Evolutionary conservation across 2,113 vertebrate species (phyloP).

Genomic region (Sardina pilchardus): DNA sequence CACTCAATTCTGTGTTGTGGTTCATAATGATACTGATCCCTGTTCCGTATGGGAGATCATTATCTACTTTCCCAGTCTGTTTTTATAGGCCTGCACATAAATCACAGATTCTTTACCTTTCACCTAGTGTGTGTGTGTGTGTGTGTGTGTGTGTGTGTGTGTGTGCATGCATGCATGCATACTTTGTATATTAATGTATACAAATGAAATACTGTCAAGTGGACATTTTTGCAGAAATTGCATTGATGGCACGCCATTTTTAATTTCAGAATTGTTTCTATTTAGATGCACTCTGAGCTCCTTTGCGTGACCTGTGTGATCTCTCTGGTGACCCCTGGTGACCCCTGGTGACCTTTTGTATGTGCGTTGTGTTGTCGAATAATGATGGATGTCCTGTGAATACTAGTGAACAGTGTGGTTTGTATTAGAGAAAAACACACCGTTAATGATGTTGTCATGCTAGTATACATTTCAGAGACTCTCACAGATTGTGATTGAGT

Average conservation of each 20-base stretch:
- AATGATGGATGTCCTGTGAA: too few relatives aligned
- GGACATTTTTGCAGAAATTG: too few relatives aligned
- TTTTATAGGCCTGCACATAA: too few relatives aligned
- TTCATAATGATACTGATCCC: too few relatives aligned
- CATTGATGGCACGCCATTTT: conserved; percentile 18
- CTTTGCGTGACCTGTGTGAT: not conserved
- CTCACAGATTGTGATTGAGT: not conserved
- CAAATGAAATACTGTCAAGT: too few relatives aligned
- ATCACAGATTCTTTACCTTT: not conserved
- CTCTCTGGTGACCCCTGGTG: too few relatives aligned
- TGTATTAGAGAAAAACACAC: not conserved
- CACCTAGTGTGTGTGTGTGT: not conserved
- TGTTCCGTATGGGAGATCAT: too few relatives aligned
- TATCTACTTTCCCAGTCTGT: too few relatives aligned
- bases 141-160: not conserved
- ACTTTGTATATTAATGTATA: not conserved
- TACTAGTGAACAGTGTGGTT: not conserved
- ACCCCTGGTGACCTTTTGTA: too few relatives aligned
- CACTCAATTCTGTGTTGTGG: not conserved
- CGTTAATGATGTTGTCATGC: not conserved
- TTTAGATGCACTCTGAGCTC: not conserved
- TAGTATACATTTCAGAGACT: not conserved
- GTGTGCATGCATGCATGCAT: not conserved
- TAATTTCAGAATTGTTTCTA: too few relatives aligned
- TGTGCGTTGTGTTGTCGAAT: too few relatives aligned